Evolutionary conservation across 2,113 vertebrate genomes (phyloP).

Genomic region (Arvicanthis niloticus): DNA sequence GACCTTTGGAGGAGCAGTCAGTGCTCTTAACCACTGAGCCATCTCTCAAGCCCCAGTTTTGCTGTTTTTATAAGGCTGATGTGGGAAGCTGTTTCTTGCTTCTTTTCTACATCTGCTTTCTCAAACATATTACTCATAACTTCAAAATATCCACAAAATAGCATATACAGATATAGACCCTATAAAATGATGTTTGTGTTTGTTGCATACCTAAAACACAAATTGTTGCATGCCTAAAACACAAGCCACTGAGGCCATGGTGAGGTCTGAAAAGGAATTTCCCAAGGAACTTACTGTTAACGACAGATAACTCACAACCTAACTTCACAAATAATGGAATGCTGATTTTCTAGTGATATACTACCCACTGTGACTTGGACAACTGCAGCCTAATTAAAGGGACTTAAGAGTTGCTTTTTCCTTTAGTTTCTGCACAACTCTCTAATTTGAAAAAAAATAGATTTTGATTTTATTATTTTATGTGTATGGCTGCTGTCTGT

Average conservation of each 20-base stretch:
- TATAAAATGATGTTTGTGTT: slow-evolving; percentile 38
- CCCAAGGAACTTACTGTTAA: not conserved
- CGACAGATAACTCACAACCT: not conserved
- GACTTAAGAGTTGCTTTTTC: not conserved
- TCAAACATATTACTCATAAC: slow-evolving; percentile 15
- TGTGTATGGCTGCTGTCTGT: not conserved
- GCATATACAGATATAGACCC: not conserved
- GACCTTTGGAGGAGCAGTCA: too few species aligned
- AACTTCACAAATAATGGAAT: slow-evolving; percentile 1
- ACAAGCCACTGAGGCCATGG: not conserved
- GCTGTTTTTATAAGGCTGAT: slow-evolving; percentile 15
- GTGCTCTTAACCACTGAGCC: too few species aligned
- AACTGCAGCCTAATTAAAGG: not conserved
- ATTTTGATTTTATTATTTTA: not conserved
- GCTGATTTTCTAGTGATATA: not conserved
- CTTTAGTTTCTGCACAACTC: slow-evolving; percentile 8
- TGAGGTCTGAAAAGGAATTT: not conserved
- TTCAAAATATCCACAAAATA: slow-evolving; percentile 39
- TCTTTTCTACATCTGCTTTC: slow-evolving; percentile 37
- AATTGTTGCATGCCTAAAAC: not conserved
- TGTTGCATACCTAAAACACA: not conserved
- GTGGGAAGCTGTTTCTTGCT: slow-evolving; percentile 21
- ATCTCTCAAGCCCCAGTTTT: too few species aligned
- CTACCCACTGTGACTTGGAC: not conserved
- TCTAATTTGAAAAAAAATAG: not conserved